Evolutionary conservation across 1,140 invertebrate genomes (phyloP), one percentile per base, ranked within the genome.

Genomic region (Acromyrmex heyeri): DNA sequence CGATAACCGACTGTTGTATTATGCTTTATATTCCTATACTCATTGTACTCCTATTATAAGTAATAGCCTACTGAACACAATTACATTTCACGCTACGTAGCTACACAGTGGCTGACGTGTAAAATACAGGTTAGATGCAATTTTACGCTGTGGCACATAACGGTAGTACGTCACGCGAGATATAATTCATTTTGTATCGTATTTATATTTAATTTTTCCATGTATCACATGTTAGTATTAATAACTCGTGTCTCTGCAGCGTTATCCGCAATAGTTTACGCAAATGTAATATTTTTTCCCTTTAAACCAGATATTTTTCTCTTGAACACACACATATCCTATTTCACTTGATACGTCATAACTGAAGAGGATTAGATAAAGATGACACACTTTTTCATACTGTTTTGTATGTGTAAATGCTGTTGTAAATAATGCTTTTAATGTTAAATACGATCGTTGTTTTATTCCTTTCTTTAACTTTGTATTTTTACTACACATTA

Each of bases 51-150:
- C 79, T 73, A 61, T 73, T 75, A 75, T 61, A 83, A 83, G 79
- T 83, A 83, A 83, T 83, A 83, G 79, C 69, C 69, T 75, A 61
- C 67, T 24, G 69, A 73, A 48, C 34, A 75, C 69, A 83, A 83
- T 83, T 83, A 83, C 70, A 83, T 83, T 83, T 83, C 55, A 83
- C 79, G 69, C 69, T 75, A 61, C 38, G 44, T 27, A 75, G 69
- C 67, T 53, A 59, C 38, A 59, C 55, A 38, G 55, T 38, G 12
- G 79, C 79, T 72, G 79, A 83, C 79, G 79, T 75, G 79, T 75
- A 83, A 83, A 83, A 83, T 83, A 73, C 79, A 83, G 79, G 79
- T 61, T 75, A 75, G 69, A 75, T 70, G 69, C 69, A 73, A 83
- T 83, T 83, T 83, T 73, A 83, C 79, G 79, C 79, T 55, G 55